A percentile compares a stretch with the other conserved stretches of the same genome.
These are phyloP conservation scores for Heliconius sara DNA, from an alignment of 2,888 invertebrate species.

Conservation along the genomic window DNA sequence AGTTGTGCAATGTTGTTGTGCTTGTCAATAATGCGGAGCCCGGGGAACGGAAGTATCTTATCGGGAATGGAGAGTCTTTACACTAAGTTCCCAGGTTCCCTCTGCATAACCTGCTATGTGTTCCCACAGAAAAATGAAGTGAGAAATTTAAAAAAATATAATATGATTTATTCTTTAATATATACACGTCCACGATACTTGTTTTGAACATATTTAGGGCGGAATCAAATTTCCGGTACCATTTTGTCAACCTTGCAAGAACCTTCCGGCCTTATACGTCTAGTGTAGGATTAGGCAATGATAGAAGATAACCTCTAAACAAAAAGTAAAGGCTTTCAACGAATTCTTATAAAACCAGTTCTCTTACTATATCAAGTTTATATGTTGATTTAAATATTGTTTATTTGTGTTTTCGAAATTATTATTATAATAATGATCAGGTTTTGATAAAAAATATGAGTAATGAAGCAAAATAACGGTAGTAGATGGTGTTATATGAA, in stretches of 20 bases:
- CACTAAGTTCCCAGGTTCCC: not conserved
- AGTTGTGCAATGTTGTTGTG: no score
- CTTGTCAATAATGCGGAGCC: not conserved
- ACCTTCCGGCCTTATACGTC: slow-evolving; percentile 27
- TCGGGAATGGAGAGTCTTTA: not conserved
- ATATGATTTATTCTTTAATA: not conserved
- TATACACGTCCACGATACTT: not conserved
- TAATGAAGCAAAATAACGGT: slow-evolving; percentile 3
- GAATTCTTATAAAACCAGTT: slow-evolving; percentile 33
- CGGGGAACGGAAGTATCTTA: not conserved
- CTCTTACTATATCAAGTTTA: slow-evolving; percentile 3
- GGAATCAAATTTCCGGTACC: slow-evolving; percentile 25
- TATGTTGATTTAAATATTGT: slow-evolving; percentile 25
- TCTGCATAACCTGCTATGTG: not conserved
- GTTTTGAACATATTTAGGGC: slow-evolving; percentile 15
- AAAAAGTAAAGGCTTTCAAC: slow-evolving; percentile 25
- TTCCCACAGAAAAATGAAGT: not conserved
- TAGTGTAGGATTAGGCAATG: not conserved
- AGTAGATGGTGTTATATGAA: not conserved
- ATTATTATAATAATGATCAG: slow-evolving; percentile 19
- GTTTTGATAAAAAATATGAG: not conserved
- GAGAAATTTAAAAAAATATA: not conserved
- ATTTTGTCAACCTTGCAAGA: slow-evolving; percentile 23
- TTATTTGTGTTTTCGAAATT: slow-evolving; percentile 24
- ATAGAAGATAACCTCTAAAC: slow-evolving; percentile 31